phyloP scores from a whole-genome alignment of 2,888 invertebrate genomes.

The Hartigia nigra region DNA sequence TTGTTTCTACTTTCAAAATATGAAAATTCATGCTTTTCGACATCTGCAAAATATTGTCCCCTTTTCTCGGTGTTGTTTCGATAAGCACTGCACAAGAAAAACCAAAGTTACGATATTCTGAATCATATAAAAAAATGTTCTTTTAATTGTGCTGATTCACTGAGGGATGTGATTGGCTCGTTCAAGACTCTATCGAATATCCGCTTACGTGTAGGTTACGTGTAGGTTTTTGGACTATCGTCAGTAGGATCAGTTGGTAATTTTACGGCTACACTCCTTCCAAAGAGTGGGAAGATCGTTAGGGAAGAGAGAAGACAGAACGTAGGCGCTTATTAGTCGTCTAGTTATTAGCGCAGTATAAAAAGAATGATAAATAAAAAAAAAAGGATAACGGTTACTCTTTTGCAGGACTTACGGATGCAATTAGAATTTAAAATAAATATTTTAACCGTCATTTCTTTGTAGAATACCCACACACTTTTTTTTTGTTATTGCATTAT shows the following conservation, averaged over 20 bases:
- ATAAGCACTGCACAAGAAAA: neutral
- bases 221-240: neutral
- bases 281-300: neutral
- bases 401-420: neutral
- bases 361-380: neutral
- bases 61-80: neutral
- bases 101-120: neutral
- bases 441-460: neutral
- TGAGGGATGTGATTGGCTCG: neutral
- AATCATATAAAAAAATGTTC: neutral
- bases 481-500: neutral
- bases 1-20: neutral
- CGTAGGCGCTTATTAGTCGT: constrained; percentile 31
- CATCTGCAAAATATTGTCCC: neutral
- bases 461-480: neutral
- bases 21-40: neutral
- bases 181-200: neutral
- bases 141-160: neutral
- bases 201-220: neutral
- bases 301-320: constrained; percentile 15
- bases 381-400: neutral
- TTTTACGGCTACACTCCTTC: neutral
- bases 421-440: neutral
- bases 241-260: neutral
- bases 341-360: constrained; percentile 17